These are phyloP conservation scores for Manis crassicaudata DNA, from an alignment of 2,797 vertebrate genomes.

Conservation along the genomic window DNA sequence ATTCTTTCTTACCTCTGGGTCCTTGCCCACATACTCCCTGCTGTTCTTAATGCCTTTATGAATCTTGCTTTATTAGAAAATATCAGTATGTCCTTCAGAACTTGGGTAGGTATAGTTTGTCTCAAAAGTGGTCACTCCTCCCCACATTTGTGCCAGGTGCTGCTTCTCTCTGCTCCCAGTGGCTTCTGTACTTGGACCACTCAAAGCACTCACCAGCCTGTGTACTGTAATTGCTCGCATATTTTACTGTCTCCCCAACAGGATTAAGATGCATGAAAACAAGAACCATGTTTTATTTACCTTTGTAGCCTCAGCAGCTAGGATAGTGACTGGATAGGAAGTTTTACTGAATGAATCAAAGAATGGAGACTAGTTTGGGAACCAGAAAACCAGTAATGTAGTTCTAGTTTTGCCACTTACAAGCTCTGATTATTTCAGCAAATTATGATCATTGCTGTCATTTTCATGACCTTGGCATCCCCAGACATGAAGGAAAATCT, in stretches of 20 bases:
- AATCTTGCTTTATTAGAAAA: conserved; percentile 33
- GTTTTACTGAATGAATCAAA: not conserved
- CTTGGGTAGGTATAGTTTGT: not conserved
- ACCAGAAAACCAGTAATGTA: not conserved
- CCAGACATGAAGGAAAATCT: not conserved
- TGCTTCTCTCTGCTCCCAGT: not conserved
- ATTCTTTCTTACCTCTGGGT: not conserved
- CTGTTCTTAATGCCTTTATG: not conserved
- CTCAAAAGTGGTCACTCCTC: not conserved
- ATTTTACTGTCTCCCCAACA: not conserved
- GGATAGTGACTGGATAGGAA: not conserved
- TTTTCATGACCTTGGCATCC: not conserved
- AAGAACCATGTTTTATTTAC: not conserved
- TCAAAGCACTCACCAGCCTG: not conserved
- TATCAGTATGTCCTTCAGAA: not conserved
- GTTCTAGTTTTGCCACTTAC: not conserved
- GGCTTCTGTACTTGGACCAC: not conserved
- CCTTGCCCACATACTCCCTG: not conserved
- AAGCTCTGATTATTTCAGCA: not conserved
- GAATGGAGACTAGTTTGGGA: not conserved
- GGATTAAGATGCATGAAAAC: not conserved
- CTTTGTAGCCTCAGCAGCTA: not conserved
- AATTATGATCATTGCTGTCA: not conserved
- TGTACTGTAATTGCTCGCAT: not conserved
- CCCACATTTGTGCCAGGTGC: not conserved